phyloP scores from a whole-genome alignment of 2,797 vertebrate species.

The Melanotaenia trifasciata region DNA sequence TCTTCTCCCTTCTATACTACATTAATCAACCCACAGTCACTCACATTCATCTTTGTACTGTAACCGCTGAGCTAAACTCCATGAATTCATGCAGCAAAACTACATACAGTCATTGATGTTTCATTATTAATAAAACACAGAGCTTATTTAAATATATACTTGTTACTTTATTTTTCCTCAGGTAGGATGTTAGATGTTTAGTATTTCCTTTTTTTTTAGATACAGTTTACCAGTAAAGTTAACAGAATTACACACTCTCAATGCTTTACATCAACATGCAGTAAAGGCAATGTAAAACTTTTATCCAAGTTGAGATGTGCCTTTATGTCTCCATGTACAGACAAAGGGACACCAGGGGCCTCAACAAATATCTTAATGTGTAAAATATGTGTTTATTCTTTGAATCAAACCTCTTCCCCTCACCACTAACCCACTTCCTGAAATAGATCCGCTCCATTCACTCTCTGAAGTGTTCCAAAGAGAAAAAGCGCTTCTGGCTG shows the following conservation, averaged over 20 bases:
- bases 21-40: slow-evolving; percentile 16
- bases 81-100: background rate
- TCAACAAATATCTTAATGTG: slow-evolving; percentile 78
- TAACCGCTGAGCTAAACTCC: slow-evolving; percentile 5
- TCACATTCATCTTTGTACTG: slow-evolving; percentile 16
- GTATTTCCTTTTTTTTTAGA: background rate
- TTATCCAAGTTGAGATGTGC: slow-evolving; percentile 11
- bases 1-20: background rate
- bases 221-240: background rate
- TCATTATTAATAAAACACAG: background rate
- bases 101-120: background rate
- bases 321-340: slow-evolving; percentile 48
- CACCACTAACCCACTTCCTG: slow-evolving; percentile 85
- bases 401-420: slow-evolving; percentile 78
- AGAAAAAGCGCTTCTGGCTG: slow-evolving; percentile 83
- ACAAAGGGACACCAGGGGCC: slow-evolving; percentile 56
- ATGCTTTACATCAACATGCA: slow-evolving; percentile 11
- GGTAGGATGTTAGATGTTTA: background rate
- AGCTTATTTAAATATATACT: too few relatives aligned
- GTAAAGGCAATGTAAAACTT: background rate
- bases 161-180: background rate
- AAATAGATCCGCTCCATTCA: slow-evolving; percentile 85
- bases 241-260: background rate
- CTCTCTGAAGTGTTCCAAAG: slow-evolving; percentile 82
- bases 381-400: slow-evolving; percentile 80